Percentiles rank a stretch among this genome's conserved stretches.
These are phyloP conservation scores for Furcifer pardalis DNA, from an alignment of 2,797 vertebrate species.

Conservation along the genomic window DNA sequence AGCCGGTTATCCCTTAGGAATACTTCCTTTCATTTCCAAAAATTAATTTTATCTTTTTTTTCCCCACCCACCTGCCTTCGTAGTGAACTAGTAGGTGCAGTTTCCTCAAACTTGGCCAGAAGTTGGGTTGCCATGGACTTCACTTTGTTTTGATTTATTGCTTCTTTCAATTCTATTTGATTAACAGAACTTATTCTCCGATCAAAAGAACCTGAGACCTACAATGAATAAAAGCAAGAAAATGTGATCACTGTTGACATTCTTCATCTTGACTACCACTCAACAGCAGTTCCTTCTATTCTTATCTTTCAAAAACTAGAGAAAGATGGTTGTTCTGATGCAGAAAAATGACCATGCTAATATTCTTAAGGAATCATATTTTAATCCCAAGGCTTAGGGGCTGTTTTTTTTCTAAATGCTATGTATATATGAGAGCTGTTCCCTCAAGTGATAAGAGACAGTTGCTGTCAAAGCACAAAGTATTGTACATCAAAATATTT, in stretches of 20 bases:
- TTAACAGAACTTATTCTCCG: constrained; percentile 69
- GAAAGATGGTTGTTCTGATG: not conserved
- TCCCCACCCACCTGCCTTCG: constrained; percentile 86
- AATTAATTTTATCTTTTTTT: not conserved
- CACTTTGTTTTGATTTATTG: constrained; percentile 87
- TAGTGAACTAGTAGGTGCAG: constrained; percentile 73
- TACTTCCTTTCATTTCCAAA: constrained; percentile 7
- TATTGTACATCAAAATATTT: too few species aligned
- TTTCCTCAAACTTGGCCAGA: constrained; percentile 94
- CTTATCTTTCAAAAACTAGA: not conserved
- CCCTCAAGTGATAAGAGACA: too few species aligned
- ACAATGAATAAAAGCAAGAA: constrained; percentile 44
- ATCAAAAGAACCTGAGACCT: constrained; percentile 81
- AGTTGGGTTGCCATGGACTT: constrained; percentile 94
- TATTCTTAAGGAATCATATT: not conserved
- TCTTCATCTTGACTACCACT: not conserved
- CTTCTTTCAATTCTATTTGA: constrained; percentile 79
- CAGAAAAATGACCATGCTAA: not conserved
- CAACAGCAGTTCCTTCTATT: not conserved
- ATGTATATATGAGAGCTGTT: too few species aligned
- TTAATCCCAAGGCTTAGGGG: not conserved
- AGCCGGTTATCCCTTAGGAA: not conserved
- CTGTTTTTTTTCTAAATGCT: too few species aligned
- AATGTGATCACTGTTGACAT: not conserved
- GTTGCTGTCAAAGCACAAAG: too few species aligned